Evolutionary conservation across 2,797 vertebrate genomes (phyloP), one percentile per base, ranked within the genome.

Genomic region (Leptatherina wallacei): DNA sequence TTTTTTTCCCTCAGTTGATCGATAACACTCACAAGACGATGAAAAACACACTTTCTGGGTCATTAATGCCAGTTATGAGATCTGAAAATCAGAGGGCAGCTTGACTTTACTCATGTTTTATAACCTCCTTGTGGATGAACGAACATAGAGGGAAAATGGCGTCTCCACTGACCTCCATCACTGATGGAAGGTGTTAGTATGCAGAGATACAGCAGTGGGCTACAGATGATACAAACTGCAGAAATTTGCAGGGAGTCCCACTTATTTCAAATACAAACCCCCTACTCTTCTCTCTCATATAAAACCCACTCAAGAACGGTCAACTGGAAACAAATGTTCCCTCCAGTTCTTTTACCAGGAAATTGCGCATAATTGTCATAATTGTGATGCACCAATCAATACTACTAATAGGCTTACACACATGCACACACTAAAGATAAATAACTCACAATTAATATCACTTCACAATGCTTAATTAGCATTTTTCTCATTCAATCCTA

Each of bases 281-380:
- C 24, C 29, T 67, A 27, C n/a, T 59, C 42, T 40, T 54, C 10
- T 0, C 33, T 61, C 42, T 51, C 64, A 56, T 18, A 38, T 73
- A 77, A 61, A 80, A 78, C 4, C 36, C 33, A 38, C 38, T 58
- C 2, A 65, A 80, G 62, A 60, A 67, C 73, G 69, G 79, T 80
- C 71, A 84, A 76, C 71, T 69, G 69, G 69, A 82, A 85, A 63
- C 33, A 24, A 63, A 40, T 59, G 27, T 64, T 73, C 44, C 47
- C 75, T 73, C 35, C 70, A 80, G 55, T 76, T 44, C 54, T 73
- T 67, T 72, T 58, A 72, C 61, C 57, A 55, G 24, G n/a, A 24
- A 49, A 30, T 49, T 44, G 57, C 0, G 1, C 1, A 42, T n/a
- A n/a, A n/a, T n/a, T n/a, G 59, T 51, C 29, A 63, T 60, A n/a